These are phyloP conservation scores for Anser brachyrhynchus DNA, from an alignment of 2,113 vertebrate species.

Conservation along the genomic window DNA sequence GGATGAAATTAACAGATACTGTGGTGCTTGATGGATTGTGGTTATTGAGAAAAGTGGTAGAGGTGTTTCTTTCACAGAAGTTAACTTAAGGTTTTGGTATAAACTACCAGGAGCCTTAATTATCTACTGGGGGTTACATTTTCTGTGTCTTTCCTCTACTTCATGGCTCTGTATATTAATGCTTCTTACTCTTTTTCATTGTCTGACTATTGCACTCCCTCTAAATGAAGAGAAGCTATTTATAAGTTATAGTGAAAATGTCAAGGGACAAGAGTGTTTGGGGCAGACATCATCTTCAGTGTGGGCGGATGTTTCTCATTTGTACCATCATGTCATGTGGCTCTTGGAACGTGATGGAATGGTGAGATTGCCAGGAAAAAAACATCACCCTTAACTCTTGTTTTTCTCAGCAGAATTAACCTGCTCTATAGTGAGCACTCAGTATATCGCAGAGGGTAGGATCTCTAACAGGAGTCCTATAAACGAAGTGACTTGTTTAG, in stretches of 20 bases:
- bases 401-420: neutral
- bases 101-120: neutral
- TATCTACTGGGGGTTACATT: neutral
- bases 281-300: slow-evolving; percentile 3
- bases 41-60: neutral
- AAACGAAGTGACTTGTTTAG: neutral
- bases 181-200: neutral
- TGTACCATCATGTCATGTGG: slow-evolving; percentile 56
- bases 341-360: slow-evolving; percentile 24
- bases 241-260: slow-evolving; percentile 32
- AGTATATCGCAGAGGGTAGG: neutral
- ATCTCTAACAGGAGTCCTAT: neutral
- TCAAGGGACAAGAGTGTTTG: neutral
- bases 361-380: slow-evolving; percentile 38
- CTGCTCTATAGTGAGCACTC: neutral
- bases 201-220: neutral
- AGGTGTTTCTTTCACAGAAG: neutral
- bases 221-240: slow-evolving; percentile 9
- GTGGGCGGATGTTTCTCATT: slow-evolving; percentile 22
- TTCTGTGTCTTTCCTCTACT: neutral
- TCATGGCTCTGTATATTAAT: neutral
- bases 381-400: slow-evolving; percentile 23
- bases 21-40: neutral
- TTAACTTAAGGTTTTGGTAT: neutral
- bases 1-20: neutral